These are phyloP conservation scores for Tolmerus cingulatus DNA, from an alignment of 2,888 invertebrate genomes.

Conservation along the genomic window DNA sequence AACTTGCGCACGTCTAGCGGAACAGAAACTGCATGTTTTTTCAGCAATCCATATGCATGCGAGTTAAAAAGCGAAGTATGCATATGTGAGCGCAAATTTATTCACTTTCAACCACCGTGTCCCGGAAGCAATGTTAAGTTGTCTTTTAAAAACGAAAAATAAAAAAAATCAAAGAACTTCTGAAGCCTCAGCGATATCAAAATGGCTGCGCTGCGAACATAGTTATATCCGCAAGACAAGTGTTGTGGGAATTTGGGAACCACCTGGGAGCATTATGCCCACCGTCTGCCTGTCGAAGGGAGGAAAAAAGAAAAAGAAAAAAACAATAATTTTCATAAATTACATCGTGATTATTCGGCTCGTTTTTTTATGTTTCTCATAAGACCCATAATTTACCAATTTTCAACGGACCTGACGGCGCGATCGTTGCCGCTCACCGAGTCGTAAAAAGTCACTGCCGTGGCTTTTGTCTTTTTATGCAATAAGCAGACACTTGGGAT, in stretches of 20 bases:
- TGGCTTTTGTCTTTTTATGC: background rate
- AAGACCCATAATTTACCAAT: background rate
- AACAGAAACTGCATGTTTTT: background rate
- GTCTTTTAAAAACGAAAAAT: background rate
- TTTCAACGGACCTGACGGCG: background rate
- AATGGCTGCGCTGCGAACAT: background rate
- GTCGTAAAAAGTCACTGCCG: background rate
- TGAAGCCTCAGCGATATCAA: background rate
- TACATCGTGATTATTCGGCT: constrained; percentile 16
- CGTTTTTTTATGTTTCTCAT: background rate
- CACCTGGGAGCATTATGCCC: background rate
- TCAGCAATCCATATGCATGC: background rate
- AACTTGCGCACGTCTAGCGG: background rate
- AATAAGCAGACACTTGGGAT: background rate
- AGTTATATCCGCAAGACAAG: background rate
- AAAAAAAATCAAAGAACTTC: background rate
- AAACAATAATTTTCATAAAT: constrained; percentile 17
- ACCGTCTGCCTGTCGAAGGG: background rate
- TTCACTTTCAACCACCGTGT: background rate
- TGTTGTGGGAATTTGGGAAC: background rate
- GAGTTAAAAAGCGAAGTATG: background rate
- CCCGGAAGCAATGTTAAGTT: background rate
- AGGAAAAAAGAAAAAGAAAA: background rate
- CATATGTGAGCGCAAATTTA: background rate
- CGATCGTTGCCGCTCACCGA: background rate